These are phyloP conservation scores for Otolemur crassicaudatus DNA, from an alignment of 2,797 vertebrate species.

Conservation along the genomic window DNA sequence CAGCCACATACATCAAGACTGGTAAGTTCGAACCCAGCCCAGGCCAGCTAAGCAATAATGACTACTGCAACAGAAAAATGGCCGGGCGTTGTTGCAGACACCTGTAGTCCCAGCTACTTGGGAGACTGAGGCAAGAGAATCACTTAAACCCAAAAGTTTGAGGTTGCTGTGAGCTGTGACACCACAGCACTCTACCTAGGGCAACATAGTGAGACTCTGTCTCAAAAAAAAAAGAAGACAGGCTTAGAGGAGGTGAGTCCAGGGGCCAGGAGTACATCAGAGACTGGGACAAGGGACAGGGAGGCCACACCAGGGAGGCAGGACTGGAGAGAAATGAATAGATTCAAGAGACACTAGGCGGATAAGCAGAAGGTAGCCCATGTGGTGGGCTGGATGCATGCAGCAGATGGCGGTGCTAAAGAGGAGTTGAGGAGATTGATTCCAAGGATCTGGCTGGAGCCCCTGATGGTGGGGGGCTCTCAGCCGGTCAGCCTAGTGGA, in stretches of 20 bases:
- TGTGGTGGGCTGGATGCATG: neutral
- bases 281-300: neutral
- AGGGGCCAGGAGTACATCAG: neutral
- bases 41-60: too few relatives aligned
- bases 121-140: too few relatives aligned
- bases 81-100: too few relatives aligned
- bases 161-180: too few relatives aligned
- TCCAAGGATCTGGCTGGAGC: neutral
- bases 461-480: neutral
- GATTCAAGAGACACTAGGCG: neutral
- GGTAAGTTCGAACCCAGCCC: too few relatives aligned
- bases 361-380: neutral
- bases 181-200: too few relatives aligned
- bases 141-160: too few relatives aligned
- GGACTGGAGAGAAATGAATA: neutral
- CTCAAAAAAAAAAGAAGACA: neutral
- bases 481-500: neutral
- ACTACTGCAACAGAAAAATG: too few relatives aligned
- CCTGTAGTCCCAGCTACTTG: too few relatives aligned
- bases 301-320: neutral
- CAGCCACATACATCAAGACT: too few relatives aligned
- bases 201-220: too few relatives aligned
- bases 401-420: neutral
- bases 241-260: neutral
- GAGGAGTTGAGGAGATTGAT: neutral